phyloP scores from a whole-genome alignment of 1,140 invertebrate genomes.

The Paralvinella palmiformis region DNA sequence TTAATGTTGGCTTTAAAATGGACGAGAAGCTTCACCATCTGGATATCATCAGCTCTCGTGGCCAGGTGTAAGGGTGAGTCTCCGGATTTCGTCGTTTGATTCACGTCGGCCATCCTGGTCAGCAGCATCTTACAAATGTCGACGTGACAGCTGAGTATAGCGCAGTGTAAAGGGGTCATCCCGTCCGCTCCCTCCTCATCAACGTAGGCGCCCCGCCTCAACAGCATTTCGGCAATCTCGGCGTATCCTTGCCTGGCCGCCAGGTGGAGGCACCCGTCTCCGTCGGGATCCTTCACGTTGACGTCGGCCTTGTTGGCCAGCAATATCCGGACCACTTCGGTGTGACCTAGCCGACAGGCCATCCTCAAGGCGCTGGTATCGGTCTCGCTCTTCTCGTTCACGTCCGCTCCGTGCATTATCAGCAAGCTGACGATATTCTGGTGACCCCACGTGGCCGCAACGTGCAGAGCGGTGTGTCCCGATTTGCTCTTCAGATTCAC shows the following conservation, averaged over 20 bases:
- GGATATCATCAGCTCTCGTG: background rate
- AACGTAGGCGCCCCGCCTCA: background rate
- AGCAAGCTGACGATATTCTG: constrained; percentile 4
- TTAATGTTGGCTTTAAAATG: constrained; percentile 9
- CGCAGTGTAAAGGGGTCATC: too few species aligned
- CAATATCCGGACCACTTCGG: too few species aligned
- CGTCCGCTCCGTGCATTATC: background rate
- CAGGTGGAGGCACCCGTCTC: too few species aligned
- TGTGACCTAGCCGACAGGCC: too few species aligned
- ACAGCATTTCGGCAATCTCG: background rate
- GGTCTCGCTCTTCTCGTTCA: background rate
- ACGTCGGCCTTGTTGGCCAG: too few species aligned
- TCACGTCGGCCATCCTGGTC: too few species aligned
- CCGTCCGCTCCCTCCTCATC: constrained; percentile 3
- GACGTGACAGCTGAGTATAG: too few species aligned
- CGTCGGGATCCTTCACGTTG: too few species aligned
- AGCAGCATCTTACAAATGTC: too few species aligned
- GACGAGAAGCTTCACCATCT: constrained; percentile 11
- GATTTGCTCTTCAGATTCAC: background rate
- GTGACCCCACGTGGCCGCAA: constrained; percentile 8
- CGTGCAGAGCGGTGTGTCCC: constrained; percentile 12
- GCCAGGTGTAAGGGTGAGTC: constrained; percentile 17
- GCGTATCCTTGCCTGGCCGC: constrained; percentile 8
- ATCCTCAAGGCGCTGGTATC: constrained; percentile 5
- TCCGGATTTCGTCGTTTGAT: too few species aligned